Base-by-base conservation (phyloP, 2,888 invertebrate species). In the Meta bourneti region DNA sequence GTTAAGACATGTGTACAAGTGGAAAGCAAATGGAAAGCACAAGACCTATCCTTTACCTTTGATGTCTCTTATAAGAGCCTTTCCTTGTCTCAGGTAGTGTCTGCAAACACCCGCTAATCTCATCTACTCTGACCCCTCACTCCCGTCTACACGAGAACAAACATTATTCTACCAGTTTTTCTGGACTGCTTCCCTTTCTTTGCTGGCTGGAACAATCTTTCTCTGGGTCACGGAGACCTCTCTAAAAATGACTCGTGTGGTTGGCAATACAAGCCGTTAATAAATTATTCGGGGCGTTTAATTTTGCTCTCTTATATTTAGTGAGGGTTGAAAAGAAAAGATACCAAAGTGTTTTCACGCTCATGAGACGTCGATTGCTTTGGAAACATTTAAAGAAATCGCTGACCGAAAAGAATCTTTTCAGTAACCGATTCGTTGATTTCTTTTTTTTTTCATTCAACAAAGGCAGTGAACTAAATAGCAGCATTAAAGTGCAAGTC, bases 41-140 rank as follows among this genome's bases (percentile, higher is more conserved):
- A 74, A 75, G 86, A 91, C 91, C 87, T 77, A 91, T 91, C 91
- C 87, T 82, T 87, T 91, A 91, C 91, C 91, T 91, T 91, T 87
- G 91, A 91, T 91, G 87, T 91, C 91, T 61, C 82, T 83, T 91
- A 77, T 91, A 91, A 91, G 91, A 87, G 91, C 91, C 91, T 91
- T 91, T 91, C 78, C 91, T 91, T 91, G 91, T 91, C 91, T 87
- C 81, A 82, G 90, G 91, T 91, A 91, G 91, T 87, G 91, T 91
- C 91, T 87, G 91, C 91, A 91, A 91, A 91, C 91, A 91, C 72
- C 91, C 87, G 86, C 91, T 91, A 91, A 91, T 91, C 91, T 91
- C 77, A 91, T 87, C 91, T 86, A 52, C 87, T 72, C 20, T 71
- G n/a, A 71, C 80, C 90, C 80, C 83, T 9, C 51, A 61, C 79